Percentiles rank a stretch among this genome's conserved stretches.
phyloP scores from a whole-genome alignment of 1,140 invertebrate genomes.

The Colletes latitarsis region DNA sequence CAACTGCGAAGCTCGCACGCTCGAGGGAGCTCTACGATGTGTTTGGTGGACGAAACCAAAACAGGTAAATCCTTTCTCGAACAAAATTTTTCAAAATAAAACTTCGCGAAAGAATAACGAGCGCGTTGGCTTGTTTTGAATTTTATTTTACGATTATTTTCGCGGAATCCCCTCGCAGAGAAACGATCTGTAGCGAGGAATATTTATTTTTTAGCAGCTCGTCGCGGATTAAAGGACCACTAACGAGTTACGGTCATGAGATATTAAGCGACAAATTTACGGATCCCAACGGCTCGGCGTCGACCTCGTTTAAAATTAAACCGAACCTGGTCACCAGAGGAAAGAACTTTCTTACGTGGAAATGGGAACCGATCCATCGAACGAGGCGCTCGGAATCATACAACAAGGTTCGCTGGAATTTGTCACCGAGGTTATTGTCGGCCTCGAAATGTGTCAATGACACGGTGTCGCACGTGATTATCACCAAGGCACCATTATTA shows the following conservation, averaged over 20 bases:
- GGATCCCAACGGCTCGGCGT: constrained; percentile 22
- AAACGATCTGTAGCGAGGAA: background rate
- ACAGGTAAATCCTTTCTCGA: background rate
- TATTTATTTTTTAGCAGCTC: constrained; percentile 1
- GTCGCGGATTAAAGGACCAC: background rate
- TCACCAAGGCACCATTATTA: constrained; percentile 36
- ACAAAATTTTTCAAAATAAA: background rate
- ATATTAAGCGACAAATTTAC: constrained; percentile 39
- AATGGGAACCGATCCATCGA: background rate
- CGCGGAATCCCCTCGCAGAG: background rate
- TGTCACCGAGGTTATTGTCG: constrained; percentile 31
- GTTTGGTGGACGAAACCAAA: background rate
- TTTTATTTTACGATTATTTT: background rate
- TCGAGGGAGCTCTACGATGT: background rate
- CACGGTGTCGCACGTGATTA: constrained; percentile 36
- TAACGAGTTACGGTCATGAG: constrained; percentile 28
- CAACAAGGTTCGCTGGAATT: background rate
- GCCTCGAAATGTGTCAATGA: constrained; percentile 50
- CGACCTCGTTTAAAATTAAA: constrained; percentile 48
- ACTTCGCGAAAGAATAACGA: too few relatives aligned
- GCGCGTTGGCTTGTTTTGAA: background rate
- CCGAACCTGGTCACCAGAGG: constrained; percentile 41
- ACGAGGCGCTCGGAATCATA: background rate
- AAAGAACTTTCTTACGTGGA: constrained; percentile 5
- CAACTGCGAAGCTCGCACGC: background rate